A percentile compares a stretch with the other conserved stretches of the same genome.
These are phyloP conservation scores for Aporophyla lueneburgensis DNA, from an alignment of 2,888 invertebrate species.

Conservation along the genomic window DNA sequence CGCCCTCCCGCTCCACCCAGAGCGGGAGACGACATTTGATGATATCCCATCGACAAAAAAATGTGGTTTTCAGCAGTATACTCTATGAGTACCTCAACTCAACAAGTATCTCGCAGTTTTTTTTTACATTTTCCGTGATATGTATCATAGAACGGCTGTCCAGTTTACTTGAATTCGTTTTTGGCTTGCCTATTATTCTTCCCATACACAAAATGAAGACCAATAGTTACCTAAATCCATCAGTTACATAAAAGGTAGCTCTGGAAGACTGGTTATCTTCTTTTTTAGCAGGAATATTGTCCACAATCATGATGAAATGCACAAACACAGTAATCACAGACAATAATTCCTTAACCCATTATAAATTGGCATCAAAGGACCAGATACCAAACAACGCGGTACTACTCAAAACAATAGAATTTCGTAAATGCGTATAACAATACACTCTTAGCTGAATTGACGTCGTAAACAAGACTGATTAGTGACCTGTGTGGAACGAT, in stretches of 20 bases:
- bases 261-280: slow-evolving; percentile 20
- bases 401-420: slow-evolving; percentile 26
- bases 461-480: slow-evolving; percentile 79
- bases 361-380: slow-evolving; percentile 20
- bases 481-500: slow-evolving; percentile 50
- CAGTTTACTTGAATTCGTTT: background rate
- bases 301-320: slow-evolving; percentile 21
- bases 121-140: background rate
- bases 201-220: background rate
- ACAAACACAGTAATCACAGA: background rate
- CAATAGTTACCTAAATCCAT: slow-evolving; percentile 47
- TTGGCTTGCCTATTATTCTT: background rate
- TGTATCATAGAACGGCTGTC: background rate
- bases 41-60: too few species aligned
- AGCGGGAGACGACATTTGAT: too few species aligned
- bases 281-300: slow-evolving; percentile 4
- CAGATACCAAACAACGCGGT: background rate
- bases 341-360: slow-evolving; percentile 43
- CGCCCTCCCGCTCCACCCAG: too few species aligned
- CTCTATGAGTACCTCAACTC: background rate
- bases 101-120: background rate
- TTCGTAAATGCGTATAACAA: slow-evolving; percentile 30
- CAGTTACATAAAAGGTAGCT: slow-evolving; percentile 25
- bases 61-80: background rate
- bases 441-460: slow-evolving; percentile 56